A percentile compares a stretch with the other conserved stretches of the same genome.
phyloP scores from a whole-genome alignment of 1,140 invertebrate genomes.

The Plodia interpunctella region DNA sequence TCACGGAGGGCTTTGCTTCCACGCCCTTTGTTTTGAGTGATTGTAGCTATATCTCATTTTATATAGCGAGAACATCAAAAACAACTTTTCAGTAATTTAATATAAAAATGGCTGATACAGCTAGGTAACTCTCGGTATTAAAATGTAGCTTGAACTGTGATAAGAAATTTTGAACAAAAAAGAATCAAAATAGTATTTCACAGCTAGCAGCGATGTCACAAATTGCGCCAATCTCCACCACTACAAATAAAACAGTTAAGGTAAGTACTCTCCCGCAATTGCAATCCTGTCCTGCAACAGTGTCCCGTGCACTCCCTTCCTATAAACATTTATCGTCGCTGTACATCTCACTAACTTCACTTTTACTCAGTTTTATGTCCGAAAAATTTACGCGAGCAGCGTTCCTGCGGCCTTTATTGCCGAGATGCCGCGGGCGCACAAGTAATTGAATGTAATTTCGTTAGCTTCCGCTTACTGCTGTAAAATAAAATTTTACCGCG shows the following conservation, averaged over 20 bases:
- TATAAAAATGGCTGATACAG: not conserved
- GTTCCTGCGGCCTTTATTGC: constrained; percentile 66
- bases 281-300: constrained; percentile 5
- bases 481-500: constrained; percentile 75
- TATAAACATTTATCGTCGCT: constrained; percentile 72
- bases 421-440: constrained; percentile 60
- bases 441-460: constrained; percentile 75
- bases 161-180: no score
- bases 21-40: not conserved
- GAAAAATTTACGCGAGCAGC: constrained; percentile 73
- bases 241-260: constrained; percentile 1
- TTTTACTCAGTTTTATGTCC: constrained; percentile 75
- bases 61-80: not conserved
- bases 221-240: not conserved
- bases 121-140: no score
- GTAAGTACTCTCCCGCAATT: not conserved
- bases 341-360: constrained; percentile 71
- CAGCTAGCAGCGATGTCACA: not conserved
- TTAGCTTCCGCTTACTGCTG: constrained; percentile 68
- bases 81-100: not conserved
- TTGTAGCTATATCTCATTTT: not conserved
- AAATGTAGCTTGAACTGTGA: no score
- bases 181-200: no score
- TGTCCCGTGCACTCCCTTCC: constrained; percentile 19
- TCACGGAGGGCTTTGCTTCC: not conserved